Percentiles rank a stretch among this genome's conserved stretches.
These are phyloP conservation scores for Echinops telfairi DNA, from an alignment of 2,113 vertebrate genomes.

Conservation along the genomic window DNA sequence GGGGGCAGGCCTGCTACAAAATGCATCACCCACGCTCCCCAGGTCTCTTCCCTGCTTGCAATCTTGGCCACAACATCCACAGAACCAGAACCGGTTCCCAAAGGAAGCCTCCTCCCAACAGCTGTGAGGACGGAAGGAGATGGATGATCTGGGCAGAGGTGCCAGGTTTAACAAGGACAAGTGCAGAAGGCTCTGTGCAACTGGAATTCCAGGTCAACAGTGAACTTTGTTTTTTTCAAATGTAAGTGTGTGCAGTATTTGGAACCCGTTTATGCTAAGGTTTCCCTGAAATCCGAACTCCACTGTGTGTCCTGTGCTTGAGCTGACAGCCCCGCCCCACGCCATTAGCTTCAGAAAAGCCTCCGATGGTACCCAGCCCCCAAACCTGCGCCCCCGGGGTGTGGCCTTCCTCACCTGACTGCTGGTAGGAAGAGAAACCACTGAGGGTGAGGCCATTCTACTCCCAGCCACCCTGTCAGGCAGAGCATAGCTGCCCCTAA, in stretches of 20 bases:
- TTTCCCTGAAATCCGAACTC: not conserved
- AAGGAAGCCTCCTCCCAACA: not conserved
- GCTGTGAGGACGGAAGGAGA: not conserved
- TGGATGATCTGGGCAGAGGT: no score
- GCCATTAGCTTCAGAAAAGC: not conserved
- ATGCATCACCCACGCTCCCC: fast-evolving
- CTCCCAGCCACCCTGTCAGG: no score
- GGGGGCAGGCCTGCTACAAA: not conserved
- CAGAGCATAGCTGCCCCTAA: not conserved
- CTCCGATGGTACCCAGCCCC: not conserved
- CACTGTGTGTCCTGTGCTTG: not conserved
- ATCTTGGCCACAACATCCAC: fast-evolving
- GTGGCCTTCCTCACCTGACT: no score
- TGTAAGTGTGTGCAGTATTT: not conserved
- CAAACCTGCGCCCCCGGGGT: not conserved
- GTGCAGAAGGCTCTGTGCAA: not conserved
- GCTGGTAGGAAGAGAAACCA: not conserved
- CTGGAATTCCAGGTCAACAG: not conserved
- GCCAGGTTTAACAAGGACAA: not conserved
- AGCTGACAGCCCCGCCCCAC: not conserved
- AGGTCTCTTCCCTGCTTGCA: not conserved
- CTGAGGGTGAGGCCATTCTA: no score
- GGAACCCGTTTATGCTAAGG: not conserved
- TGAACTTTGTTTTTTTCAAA: not conserved
- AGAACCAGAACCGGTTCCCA: not conserved